Percentiles rank a stretch among this genome's conserved stretches.
Conservation (phyloP, 2,888 invertebrate species). For the Oxyteleia sp. region DNA sequence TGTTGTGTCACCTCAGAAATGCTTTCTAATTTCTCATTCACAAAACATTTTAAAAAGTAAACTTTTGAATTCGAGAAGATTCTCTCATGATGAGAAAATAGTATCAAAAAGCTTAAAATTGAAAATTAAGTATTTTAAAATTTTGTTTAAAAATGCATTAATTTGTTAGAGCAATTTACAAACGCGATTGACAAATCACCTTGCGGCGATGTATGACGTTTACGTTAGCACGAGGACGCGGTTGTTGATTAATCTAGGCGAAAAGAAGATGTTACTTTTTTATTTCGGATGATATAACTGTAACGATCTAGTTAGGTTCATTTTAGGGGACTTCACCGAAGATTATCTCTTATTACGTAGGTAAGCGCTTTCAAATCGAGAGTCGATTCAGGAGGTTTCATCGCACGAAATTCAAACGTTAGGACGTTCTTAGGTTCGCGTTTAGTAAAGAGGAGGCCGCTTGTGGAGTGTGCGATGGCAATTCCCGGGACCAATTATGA, state of each 20-base stretch:
- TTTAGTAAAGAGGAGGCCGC: slow-evolving; percentile 17
- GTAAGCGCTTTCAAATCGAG: slow-evolving; percentile 68
- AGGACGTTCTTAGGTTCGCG: slow-evolving; percentile 49
- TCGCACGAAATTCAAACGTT: slow-evolving; percentile 68
- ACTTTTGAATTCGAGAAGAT: too few species aligned
- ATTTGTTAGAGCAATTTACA: too few species aligned
- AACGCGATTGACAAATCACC: too few species aligned
- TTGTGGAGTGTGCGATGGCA: not conserved
- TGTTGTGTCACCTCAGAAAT: too few species aligned
- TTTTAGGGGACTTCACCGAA: slow-evolving; percentile 63
- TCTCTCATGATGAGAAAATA: too few species aligned
- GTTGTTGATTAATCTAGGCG: slow-evolving; percentile 50
- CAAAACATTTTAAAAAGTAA: too few species aligned
- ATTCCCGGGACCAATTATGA: slow-evolving; percentile 14
- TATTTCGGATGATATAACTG: slow-evolving; percentile 56
- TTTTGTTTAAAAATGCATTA: too few species aligned
- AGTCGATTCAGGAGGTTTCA: slow-evolving; percentile 70
- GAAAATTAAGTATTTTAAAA: too few species aligned
- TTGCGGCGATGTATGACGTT: slow-evolving; percentile 34
- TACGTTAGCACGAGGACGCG: slow-evolving; percentile 49
- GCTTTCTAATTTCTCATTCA: too few species aligned
- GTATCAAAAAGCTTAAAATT: too few species aligned
- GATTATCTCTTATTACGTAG: slow-evolving; percentile 67
- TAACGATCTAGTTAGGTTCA: slow-evolving; percentile 69
- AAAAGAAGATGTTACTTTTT: slow-evolving; percentile 53